Evolutionary conservation across 2,113 vertebrate genomes (phyloP).

Genomic region (Eleginops maclovinus): DNA sequence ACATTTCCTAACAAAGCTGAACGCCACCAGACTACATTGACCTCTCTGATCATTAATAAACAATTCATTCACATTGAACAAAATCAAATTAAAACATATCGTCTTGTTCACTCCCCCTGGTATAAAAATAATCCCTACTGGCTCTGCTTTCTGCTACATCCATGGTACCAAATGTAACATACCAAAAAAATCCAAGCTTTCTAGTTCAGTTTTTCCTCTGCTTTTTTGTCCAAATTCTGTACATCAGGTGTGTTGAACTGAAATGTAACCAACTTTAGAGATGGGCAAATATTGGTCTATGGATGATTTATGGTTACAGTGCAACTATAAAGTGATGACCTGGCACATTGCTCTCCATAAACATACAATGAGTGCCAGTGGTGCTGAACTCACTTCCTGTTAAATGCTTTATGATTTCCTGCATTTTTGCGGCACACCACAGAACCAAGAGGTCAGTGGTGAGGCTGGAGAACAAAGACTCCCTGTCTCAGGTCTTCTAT

Average conservation of each 20-base stretch:
- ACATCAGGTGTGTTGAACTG: background rate
- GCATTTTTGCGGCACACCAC: slow-evolving; percentile 55
- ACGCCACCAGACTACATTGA: no score
- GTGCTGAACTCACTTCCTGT: slow-evolving; percentile 31
- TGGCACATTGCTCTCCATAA: slow-evolving; percentile 58
- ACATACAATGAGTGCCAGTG: slow-evolving; percentile 49
- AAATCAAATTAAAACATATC: no score
- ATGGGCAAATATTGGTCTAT: background rate
- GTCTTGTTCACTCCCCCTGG: no score
- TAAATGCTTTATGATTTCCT: slow-evolving; percentile 34
- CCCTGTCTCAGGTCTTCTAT: slow-evolving; percentile 44
- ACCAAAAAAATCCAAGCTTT: no score
- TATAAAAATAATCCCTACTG: no score
- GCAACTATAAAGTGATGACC: slow-evolving; percentile 30
- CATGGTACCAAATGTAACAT: no score
- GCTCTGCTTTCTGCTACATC: no score
- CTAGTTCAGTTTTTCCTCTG: no score
- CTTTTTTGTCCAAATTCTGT: background rate
- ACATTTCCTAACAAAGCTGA: no score
- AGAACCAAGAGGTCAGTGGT: slow-evolving; percentile 30
- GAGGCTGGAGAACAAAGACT: slow-evolving; percentile 56
- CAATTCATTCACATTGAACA: no score
- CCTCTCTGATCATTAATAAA: no score
- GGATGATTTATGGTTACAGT: slow-evolving; percentile 38
- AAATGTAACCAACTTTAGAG: background rate